phyloP scores from a whole-genome alignment of 2,797 vertebrate species.

The Tapirus indicus region DNA sequence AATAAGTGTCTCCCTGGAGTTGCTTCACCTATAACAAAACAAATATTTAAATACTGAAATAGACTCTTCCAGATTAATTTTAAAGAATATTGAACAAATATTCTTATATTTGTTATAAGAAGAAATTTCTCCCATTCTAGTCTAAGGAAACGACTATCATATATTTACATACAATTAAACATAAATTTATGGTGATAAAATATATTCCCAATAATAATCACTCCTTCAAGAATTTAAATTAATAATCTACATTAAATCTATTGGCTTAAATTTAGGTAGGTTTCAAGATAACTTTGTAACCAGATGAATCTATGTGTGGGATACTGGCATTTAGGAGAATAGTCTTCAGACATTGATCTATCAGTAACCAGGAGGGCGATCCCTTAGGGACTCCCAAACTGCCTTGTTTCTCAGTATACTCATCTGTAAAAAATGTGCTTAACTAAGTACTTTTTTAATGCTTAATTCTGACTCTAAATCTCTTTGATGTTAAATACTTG shows the following conservation, averaged over 20 bases:
- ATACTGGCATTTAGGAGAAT: neutral
- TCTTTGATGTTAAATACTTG: neutral
- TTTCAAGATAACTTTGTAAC: neutral
- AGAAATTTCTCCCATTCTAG: neutral
- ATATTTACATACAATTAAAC: neutral
- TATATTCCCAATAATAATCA: neutral
- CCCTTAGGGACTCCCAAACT: rapidly evolving
- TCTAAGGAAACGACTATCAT: neutral
- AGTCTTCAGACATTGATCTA: neutral
- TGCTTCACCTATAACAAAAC: neutral
- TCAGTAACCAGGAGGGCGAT: neutral
- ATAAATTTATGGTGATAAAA: slow-evolving; percentile 13
- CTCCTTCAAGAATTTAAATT: neutral
- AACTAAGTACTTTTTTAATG: neutral
- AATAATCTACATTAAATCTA: neutral
- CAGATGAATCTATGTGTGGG: neutral
- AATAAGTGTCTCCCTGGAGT: neutral
- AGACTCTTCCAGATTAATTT: neutral
- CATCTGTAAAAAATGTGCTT: neutral
- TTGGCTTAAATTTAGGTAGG: neutral
- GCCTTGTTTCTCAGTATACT: neutral
- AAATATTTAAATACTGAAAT: neutral
- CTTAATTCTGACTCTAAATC: neutral
- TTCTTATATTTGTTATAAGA: neutral
- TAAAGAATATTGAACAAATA: neutral